Conservation (phyloP, 2,888 invertebrate genomes). For the Drosophila pegasa region DNA sequence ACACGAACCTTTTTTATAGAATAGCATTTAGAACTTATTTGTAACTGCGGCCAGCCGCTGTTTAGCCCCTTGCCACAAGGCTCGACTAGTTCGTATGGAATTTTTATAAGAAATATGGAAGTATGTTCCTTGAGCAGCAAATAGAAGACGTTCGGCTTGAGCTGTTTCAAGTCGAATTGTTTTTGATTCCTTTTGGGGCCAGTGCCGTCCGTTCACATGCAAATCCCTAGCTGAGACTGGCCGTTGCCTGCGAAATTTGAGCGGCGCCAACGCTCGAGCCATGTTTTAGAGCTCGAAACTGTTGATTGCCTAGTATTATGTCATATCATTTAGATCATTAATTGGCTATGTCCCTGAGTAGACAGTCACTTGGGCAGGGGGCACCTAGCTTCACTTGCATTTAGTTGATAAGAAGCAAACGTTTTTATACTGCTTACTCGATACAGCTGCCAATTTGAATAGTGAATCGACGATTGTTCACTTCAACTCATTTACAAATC, state of each 20-base stretch:
- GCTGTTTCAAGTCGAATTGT: conserved; percentile 39
- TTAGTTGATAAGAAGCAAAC: conserved; percentile 46
- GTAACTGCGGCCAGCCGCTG: conserved; percentile 40
- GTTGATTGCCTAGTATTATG: conserved; percentile 49
- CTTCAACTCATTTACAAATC: conserved; percentile 18
- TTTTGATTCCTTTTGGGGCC: conserved; percentile 23
- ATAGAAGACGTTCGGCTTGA: conserved; percentile 42
- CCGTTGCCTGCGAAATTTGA: conserved; percentile 22
- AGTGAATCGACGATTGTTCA: conserved; percentile 11
- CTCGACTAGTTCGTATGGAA: conserved; percentile 5
- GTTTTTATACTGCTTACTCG: conserved; percentile 42
- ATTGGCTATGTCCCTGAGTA: not conserved
- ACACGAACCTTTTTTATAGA: conserved; percentile 49
- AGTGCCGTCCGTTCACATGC: conserved; percentile 41
- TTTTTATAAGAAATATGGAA: conserved; percentile 12
- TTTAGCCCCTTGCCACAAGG: conserved; percentile 43
- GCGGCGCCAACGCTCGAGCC: conserved; percentile 29
- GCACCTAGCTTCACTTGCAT: conserved; percentile 46
- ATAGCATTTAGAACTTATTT: conserved; percentile 56
- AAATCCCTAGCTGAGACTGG: conserved; percentile 12
- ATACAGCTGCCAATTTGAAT: conserved; percentile 57
- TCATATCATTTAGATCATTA: conserved; percentile 44
- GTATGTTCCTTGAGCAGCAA: conserved; percentile 34
- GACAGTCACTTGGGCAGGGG: conserved; percentile 35
- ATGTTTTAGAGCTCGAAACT: conserved; percentile 8